phyloP scores from a whole-genome alignment of 2,797 vertebrate genomes.

The Enteromius anoplus region DNA sequence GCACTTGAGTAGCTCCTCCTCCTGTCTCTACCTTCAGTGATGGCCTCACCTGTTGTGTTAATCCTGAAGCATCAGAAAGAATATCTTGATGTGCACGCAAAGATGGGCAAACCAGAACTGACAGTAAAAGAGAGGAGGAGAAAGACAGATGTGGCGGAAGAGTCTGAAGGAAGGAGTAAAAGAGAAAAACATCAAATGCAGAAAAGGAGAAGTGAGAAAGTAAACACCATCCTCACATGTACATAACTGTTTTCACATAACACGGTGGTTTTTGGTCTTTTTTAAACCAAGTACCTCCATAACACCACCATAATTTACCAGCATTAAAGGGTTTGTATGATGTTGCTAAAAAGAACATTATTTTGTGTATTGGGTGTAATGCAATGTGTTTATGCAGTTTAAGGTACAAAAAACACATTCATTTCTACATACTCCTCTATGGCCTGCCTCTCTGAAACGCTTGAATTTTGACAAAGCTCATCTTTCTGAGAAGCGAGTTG shows the following conservation, averaged over 20 bases:
- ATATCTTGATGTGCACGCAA: not conserved
- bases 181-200: conserved; percentile 32
- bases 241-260: not conserved
- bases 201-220: conserved; percentile 54
- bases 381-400: too few species aligned
- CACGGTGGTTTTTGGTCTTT: too few species aligned
- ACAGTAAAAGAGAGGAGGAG: conserved; percentile 2
- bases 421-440: too few species aligned
- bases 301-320: too few species aligned
- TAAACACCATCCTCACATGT: conserved; percentile 19
- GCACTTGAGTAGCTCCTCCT: not conserved
- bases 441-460: too few species aligned
- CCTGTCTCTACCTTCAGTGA: conserved; percentile 17
- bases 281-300: too few species aligned
- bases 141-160: conserved; percentile 47
- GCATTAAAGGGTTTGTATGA: too few species aligned
- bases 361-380: too few species aligned
- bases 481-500: too few species aligned
- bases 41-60: not conserved
- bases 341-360: too few species aligned
- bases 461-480: too few species aligned
- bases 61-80: conserved; percentile 20
- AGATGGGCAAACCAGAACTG: not conserved
- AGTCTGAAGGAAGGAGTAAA: not conserved
- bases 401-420: too few species aligned